A percentile compares a stretch with the other conserved stretches of the same genome.
Evolutionary conservation across 2,113 vertebrate species (phyloP).

Genomic region (Ochotona curzoniae): DNA sequence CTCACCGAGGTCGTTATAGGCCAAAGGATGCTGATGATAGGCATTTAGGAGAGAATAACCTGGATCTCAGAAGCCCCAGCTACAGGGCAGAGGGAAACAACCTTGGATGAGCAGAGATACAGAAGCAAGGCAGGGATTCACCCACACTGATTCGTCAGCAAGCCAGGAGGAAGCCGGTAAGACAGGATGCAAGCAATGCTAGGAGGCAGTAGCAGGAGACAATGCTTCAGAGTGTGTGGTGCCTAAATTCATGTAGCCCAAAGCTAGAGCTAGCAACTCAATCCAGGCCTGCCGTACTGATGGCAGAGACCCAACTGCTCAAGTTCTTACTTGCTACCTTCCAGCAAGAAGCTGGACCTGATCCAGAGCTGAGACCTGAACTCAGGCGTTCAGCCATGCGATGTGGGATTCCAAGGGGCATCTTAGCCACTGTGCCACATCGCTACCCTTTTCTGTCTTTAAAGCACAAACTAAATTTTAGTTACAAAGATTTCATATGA

Average conservation of each 20-base stretch:
- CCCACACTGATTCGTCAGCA: too few species aligned
- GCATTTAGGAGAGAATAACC: neutral
- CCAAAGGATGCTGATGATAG: neutral
- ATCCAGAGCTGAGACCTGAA: too few species aligned
- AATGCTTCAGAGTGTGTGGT: neutral
- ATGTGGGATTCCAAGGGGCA: too few species aligned
- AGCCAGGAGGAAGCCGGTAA: neutral
- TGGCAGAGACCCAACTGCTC: too few species aligned
- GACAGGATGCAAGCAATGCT: neutral
- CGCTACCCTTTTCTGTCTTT: neutral
- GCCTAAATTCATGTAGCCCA: neutral
- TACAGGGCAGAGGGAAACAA: fast-evolving
- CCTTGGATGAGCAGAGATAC: too few species aligned
- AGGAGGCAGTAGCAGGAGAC: neutral
- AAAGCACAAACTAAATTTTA: neutral
- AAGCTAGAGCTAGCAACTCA: too few species aligned
- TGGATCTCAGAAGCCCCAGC: too few species aligned
- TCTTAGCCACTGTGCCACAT: too few species aligned
- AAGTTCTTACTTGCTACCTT: too few species aligned
- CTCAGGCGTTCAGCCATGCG: too few species aligned
- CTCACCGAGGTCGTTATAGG: neutral
- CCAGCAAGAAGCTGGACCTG: too few species aligned
- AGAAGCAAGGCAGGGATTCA: neutral
- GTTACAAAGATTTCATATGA: neutral
- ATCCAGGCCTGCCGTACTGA: too few species aligned